Percentiles rank a stretch among this genome's conserved stretches.
Evolutionary conservation across 2,888 invertebrate species (phyloP).

Genomic region (Zhuqinia jingwanae): DNA sequence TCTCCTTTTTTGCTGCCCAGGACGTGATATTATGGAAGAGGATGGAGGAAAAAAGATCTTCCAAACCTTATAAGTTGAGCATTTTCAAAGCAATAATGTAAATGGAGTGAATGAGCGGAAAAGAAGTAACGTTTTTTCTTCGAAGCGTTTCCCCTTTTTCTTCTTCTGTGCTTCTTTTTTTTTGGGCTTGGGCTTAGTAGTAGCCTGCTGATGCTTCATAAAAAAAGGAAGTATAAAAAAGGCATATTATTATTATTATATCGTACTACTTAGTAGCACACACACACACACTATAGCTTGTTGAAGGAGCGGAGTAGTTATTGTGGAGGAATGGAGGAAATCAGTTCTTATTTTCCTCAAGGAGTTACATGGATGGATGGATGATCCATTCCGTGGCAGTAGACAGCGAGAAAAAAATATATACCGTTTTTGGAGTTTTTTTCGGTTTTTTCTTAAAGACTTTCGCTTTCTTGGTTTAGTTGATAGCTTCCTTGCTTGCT

Average conservation of each 20-base stretch:
- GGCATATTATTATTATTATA: neutral
- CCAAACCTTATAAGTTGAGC: too few relatives aligned
- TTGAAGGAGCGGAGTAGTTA: neutral
- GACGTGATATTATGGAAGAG: too few relatives aligned
- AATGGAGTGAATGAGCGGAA: conserved; percentile 38
- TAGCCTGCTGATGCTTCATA: too few relatives aligned
- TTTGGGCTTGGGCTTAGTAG: too few relatives aligned
- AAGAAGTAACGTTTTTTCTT: neutral
- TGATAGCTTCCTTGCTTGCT: too few relatives aligned
- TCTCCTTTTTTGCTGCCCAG: too few relatives aligned
- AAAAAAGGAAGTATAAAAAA: conserved; percentile 12
- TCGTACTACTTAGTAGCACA: too few relatives aligned
- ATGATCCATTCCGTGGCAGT: neutral
- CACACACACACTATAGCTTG: too few relatives aligned
- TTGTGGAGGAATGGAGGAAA: conserved; percentile 7
- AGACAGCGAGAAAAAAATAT: too few relatives aligned
- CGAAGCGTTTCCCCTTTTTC: neutral
- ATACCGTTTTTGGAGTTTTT: too few relatives aligned
- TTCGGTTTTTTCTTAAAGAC: too few relatives aligned
- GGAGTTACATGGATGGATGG: conserved; percentile 28
- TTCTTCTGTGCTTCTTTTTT: neutral
- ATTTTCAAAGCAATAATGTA: conserved; percentile 40
- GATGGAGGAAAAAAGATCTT: too few relatives aligned
- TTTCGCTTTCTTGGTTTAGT: conserved; percentile 1
- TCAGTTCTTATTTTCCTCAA: conserved; percentile 24